Percentiles rank a stretch among this genome's conserved stretches.
Conservation (phyloP, 2,113 vertebrate genomes). For the Perca schrenkii region DNA sequence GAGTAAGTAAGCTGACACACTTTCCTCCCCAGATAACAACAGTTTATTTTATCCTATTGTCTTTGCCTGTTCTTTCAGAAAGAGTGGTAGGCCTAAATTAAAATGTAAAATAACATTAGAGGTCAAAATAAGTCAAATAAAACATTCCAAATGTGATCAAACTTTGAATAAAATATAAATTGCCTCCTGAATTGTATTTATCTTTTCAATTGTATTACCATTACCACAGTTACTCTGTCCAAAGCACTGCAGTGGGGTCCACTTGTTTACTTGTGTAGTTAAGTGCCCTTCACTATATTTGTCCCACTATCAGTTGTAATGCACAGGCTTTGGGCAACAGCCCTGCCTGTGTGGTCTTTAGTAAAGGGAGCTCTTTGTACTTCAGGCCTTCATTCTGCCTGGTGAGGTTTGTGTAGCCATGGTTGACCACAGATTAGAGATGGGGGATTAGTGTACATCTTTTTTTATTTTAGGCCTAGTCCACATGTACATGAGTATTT, state of each 20-base stretch:
- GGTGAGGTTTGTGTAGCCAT: neutral
- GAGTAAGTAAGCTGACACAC: neutral
- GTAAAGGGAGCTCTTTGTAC: neutral
- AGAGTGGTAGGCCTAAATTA: neutral
- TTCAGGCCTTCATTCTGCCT: conserved; percentile 3
- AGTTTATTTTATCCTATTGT: neutral
- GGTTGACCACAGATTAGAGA: neutral
- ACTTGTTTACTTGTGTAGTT: conserved; percentile 1
- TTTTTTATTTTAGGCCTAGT: no score
- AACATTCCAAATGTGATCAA: conserved; percentile 4
- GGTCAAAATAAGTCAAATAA: neutral
- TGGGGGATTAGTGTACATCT: neutral
- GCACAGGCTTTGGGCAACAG: conserved; percentile 17
- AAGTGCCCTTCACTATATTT: conserved; percentile 22
- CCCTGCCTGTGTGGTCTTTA: neutral
- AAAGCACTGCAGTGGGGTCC: conserved; percentile 3
- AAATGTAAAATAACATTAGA: conserved; percentile 10
- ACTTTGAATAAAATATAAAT: conserved; percentile 6
- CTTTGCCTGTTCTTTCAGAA: neutral
- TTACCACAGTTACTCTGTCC: conserved; percentile 16
- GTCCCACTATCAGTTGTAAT: conserved; percentile 27
- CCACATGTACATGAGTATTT: no score
- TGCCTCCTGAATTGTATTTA: neutral
- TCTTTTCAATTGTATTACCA: neutral
- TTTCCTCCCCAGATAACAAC: neutral